Evolutionary conservation across 2,113 vertebrate species (phyloP).

Genomic region (Channa argus): DNA sequence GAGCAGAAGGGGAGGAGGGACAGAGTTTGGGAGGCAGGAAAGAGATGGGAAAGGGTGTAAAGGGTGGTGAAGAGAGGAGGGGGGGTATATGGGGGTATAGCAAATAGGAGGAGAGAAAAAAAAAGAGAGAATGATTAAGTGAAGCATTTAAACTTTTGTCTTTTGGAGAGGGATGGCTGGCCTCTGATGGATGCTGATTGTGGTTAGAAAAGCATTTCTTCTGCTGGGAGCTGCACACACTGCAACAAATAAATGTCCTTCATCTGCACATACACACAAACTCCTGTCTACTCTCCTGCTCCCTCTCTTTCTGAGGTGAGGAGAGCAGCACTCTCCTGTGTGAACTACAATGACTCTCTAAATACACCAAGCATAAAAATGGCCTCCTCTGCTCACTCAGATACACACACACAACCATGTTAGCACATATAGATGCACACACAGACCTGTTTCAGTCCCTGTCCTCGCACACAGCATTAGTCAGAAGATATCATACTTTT

Average conservation of each 20-base stretch:
- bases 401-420: slow-evolving; percentile 20
- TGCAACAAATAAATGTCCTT: slow-evolving; percentile 59
- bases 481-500: slow-evolving; percentile 52
- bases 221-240: slow-evolving; percentile 38
- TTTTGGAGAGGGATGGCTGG: slow-evolving; percentile 54
- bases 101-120: slow-evolving; percentile 25
- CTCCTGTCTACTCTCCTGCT: slow-evolving; percentile 11
- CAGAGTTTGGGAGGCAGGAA: neutral
- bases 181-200: slow-evolving; percentile 71
- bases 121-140: slow-evolving; percentile 63
- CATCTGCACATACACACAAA: slow-evolving; percentile 12
- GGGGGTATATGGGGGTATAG: neutral
- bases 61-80: neutral
- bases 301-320: slow-evolving; percentile 26
- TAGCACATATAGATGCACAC: slow-evolving; percentile 5
- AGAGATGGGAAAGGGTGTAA: neutral
- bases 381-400: slow-evolving; percentile 36
- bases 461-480: slow-evolving; percentile 49
- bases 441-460: slow-evolving; percentile 35
- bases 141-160: slow-evolving; percentile 67
- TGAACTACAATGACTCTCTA: slow-evolving; percentile 62
- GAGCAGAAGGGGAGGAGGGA: slow-evolving; percentile 40
- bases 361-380: slow-evolving; percentile 69
- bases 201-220: slow-evolving; percentile 52
- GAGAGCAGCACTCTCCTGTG: slow-evolving; percentile 45